These are phyloP conservation scores for Furcifer pardalis DNA, from an alignment of 2,797 vertebrate genomes.

Conservation along the genomic window DNA sequence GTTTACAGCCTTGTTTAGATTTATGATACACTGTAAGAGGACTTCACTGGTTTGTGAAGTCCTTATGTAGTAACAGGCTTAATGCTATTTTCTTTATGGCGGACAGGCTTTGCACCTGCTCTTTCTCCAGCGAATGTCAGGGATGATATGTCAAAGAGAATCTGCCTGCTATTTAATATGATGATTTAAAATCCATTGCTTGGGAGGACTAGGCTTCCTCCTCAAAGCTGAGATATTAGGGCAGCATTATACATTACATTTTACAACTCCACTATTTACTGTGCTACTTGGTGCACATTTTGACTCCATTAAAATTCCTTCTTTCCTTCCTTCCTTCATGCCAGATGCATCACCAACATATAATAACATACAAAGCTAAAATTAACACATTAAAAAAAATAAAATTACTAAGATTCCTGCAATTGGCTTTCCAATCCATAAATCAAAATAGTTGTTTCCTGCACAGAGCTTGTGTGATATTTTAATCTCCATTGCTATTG, in stretches of 20 bases:
- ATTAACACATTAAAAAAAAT: no score
- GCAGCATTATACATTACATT: not conserved
- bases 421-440: no score
- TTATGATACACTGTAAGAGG: conserved; percentile 7
- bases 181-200: not conserved
- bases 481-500: not conserved
- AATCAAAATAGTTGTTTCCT: not conserved
- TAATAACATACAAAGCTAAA: no score
- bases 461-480: not conserved
- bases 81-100: not conserved
- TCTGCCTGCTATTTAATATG: not conserved
- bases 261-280: not conserved
- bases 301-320: not conserved
- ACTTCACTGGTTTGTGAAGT: not conserved
- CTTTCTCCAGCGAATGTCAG: not conserved
- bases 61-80: conserved; percentile 38
- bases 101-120: not conserved
- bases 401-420: not conserved
- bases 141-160: not conserved
- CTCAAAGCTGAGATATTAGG: not conserved
- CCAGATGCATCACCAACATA: no score
- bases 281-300: not conserved
- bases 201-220: not conserved
- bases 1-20: conserved; percentile 18
- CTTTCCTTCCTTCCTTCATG: no score